phyloP scores from a whole-genome alignment of 2,797 vertebrate genomes.

The Botia kubotai region DNA sequence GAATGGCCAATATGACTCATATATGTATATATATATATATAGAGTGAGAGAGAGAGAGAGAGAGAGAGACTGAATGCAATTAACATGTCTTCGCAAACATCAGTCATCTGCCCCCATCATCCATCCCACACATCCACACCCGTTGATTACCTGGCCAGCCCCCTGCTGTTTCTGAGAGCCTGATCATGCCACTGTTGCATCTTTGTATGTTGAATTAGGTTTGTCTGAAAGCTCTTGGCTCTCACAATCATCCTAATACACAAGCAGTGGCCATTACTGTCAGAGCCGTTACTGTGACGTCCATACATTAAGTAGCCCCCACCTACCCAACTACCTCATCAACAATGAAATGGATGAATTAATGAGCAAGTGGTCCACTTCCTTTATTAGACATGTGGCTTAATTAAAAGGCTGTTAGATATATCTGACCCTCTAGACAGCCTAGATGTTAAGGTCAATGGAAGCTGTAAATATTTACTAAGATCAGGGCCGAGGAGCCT shows the following conservation, averaged over 20 bases:
- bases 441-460: constrained; percentile 48
- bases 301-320: constrained; percentile 70
- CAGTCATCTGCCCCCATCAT: constrained; percentile 41
- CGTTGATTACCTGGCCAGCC: constrained; percentile 84
- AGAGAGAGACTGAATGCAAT: neutral
- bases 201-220: constrained; percentile 65
- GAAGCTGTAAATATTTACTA: constrained; percentile 58
- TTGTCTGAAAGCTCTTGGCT: constrained; percentile 70
- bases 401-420: constrained; percentile 77
- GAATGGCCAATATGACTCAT: neutral
- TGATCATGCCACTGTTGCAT: constrained; percentile 59
- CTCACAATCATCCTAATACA: constrained; percentile 87
- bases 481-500: constrained; percentile 48
- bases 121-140: constrained; percentile 71
- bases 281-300: constrained; percentile 67
- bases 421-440: constrained; percentile 56
- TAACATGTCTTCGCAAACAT: constrained; percentile 22
- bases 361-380: constrained; percentile 26
- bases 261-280: constrained; percentile 86
- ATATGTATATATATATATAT: neutral
- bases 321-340: constrained; percentile 60
- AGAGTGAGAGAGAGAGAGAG: too few species aligned
- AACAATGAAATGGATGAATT: constrained; percentile 78
- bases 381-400: constrained; percentile 65
- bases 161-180: constrained; percentile 84